Percentiles rank a stretch among this genome's conserved stretches.
phyloP scores from a whole-genome alignment of 92 coral and sea anemone genomes.

The Montipora capitata region DNA sequence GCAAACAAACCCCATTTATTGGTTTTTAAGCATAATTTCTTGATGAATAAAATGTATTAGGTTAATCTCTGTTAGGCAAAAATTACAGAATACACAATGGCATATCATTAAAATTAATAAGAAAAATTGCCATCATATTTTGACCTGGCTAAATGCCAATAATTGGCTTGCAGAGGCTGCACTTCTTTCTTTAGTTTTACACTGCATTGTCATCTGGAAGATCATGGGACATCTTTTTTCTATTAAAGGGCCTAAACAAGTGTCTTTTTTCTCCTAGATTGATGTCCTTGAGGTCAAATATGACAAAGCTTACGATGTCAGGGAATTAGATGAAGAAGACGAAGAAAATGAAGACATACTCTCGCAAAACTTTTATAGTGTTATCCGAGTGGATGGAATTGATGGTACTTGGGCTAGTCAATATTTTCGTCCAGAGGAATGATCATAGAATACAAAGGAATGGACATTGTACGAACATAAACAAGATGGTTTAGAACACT shows the following conservation, averaged over 20 bases:
- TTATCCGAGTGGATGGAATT: constrained; percentile 86
- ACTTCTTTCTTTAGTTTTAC: too few species aligned
- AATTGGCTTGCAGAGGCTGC: too few species aligned
- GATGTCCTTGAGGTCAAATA: constrained; percentile 92
- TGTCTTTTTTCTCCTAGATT: constrained; percentile 55
- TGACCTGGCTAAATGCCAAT: too few species aligned
- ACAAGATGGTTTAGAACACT: not conserved
- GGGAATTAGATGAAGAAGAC: constrained; percentile 75
- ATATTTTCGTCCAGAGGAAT: constrained; percentile 91
- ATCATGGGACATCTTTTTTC: too few species aligned
- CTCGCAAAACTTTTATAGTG: constrained; percentile 79
- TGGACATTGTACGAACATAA: not conserved
- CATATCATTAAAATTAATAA: too few species aligned
- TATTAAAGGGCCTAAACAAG: not conserved
- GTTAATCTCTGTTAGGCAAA: too few species aligned
- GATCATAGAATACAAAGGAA: not conserved
- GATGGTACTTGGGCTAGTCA: constrained; percentile 91
- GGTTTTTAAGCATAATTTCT: too few species aligned
- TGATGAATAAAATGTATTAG: too few species aligned
- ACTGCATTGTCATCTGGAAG: too few species aligned
- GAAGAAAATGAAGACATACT: constrained; percentile 68
- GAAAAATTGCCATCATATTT: too few species aligned
- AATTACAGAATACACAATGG: too few species aligned
- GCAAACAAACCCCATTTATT: too few species aligned
- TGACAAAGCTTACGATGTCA: constrained; percentile 86